A percentile compares a stretch with the other conserved stretches of the same genome.
Evolutionary conservation across 2,797 vertebrate species (phyloP).

Genomic region (Rhyacichthys aspro): DNA sequence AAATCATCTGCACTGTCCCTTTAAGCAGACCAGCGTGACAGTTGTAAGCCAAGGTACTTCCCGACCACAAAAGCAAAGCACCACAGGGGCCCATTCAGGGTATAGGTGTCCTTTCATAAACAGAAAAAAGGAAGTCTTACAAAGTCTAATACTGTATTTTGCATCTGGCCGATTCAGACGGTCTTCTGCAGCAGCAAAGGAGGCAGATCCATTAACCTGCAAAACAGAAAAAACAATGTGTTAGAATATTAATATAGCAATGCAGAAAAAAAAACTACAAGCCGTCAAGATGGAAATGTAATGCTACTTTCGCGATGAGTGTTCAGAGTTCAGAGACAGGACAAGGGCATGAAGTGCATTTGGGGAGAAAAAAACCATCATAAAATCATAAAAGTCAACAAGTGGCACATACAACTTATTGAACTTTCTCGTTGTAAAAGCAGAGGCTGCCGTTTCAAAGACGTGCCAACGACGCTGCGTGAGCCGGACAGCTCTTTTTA

Average conservation of each 20-base stretch:
- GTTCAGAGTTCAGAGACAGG: background rate
- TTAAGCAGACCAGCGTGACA: conserved; percentile 56
- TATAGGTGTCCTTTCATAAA: conserved; percentile 52
- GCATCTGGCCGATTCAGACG: conserved; percentile 43
- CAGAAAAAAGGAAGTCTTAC: conserved; percentile 66
- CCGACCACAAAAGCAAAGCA: conserved; percentile 55
- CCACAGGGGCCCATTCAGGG: conserved; percentile 65
- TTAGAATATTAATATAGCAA: conserved; percentile 52
- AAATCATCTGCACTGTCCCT: conserved; percentile 42
- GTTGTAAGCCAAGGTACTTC: conserved; percentile 76
- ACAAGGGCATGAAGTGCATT: background rate
- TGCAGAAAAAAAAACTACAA: conserved; percentile 11
- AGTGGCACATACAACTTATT: background rate
- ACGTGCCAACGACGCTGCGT: background rate
- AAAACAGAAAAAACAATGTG: conserved; percentile 33
- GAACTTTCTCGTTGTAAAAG: background rate
- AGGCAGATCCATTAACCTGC: conserved; percentile 32
- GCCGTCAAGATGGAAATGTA: conserved; percentile 34
- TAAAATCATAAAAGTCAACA: conserved; percentile 4
- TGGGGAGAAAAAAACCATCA: background rate
- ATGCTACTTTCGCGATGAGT: conserved; percentile 39
- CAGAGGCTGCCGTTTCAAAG: conserved; percentile 14
- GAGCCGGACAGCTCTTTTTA: conserved; percentile 12
- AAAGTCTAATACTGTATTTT: conserved; percentile 29
- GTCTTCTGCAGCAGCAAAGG: conserved; percentile 19